Evolutionary conservation across 2,113 vertebrate species (phyloP).

Genomic region (Gymnarchus niloticus): DNA sequence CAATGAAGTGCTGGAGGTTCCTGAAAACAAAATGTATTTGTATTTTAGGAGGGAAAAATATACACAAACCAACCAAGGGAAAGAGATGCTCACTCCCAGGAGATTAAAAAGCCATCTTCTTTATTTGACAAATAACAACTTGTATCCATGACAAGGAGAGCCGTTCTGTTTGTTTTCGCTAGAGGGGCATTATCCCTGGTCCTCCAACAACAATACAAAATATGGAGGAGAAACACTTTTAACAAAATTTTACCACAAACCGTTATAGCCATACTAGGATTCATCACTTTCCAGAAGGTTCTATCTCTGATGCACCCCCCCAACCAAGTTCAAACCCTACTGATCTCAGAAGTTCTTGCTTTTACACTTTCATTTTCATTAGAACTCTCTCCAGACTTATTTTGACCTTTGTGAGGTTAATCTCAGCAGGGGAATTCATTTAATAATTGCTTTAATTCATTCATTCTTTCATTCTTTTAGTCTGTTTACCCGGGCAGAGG

Average conservation of each 20-base stretch:
- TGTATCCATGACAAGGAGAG: constrained; percentile 39
- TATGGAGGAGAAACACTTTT: constrained; percentile 49
- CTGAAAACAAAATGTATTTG: not conserved
- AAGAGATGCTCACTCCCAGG: not conserved
- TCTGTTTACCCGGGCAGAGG: not conserved
- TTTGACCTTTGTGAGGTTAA: not conserved
- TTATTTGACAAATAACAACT: constrained; percentile 39
- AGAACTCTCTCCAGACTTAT: not conserved
- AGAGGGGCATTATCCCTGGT: constrained; percentile 42
- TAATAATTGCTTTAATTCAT: not conserved
- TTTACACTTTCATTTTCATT: not conserved
- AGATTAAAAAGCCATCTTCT: constrained; percentile 47
- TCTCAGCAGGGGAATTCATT: not conserved
- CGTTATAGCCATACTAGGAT: constrained; percentile 1
- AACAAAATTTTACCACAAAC: constrained; percentile 48
- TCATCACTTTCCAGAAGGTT: not conserved
- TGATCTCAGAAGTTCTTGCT: not conserved
- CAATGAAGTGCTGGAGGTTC: not conserved
- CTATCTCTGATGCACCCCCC: not conserved
- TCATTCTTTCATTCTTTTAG: not conserved
- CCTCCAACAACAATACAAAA: constrained; percentile 45
- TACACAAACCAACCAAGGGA: not conserved
- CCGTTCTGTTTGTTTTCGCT: constrained; percentile 40
- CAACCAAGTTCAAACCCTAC: not conserved
- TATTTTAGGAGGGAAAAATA: not conserved